Evolutionary conservation across 2,113 vertebrate species (phyloP), one percentile per base, ranked within the genome.

Genomic region (Ochotona curzoniae): DNA sequence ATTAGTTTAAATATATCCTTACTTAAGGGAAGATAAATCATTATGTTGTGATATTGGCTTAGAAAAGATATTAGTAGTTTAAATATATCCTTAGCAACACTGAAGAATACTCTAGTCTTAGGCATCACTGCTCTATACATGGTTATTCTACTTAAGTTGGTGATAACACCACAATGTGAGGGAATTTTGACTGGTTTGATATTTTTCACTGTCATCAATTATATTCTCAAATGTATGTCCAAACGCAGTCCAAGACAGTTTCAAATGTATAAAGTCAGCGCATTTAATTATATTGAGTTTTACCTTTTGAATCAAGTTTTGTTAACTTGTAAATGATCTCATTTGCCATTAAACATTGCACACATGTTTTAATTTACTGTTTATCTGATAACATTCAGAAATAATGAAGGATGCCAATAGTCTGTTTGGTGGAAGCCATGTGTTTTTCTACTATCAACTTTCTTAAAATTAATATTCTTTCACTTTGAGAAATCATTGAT

Each of bases 401-500:
- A 38, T 26, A 74, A 28, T 67, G 35, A 92, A 95, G 94, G 30
- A 44, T 76, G 38, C 21, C 28, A 49, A 11, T 83, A 3, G 64
- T 67, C 25, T 95, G 30, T 73, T 4, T 67, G 61, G 75, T 54
- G 1, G 75, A 73, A 25, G 35, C 25, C 82, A 3, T 32, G 81
- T 74, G 28, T 32, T 89, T 92, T 82, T 94, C 35, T 91, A 70
- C 81, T 80, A 64, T 83, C n/a, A 63, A 8, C 18, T 89, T 87
- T 83, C n/a, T 94, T 88, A 64, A 83, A 92, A 73, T 71, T 80
- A 26, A 70, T 78, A 57, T 88, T 69, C 71, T 78, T 90, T 95
- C 87, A 44, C 5, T 7, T 89, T 88, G 23, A 80, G 73, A 83
- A 85, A 51, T 6, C 32, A 78, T 89, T 61, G 18, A 87, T 96